Base-by-base conservation (phyloP, 2,113 vertebrate species). In the Fregata magnificens region DNA sequence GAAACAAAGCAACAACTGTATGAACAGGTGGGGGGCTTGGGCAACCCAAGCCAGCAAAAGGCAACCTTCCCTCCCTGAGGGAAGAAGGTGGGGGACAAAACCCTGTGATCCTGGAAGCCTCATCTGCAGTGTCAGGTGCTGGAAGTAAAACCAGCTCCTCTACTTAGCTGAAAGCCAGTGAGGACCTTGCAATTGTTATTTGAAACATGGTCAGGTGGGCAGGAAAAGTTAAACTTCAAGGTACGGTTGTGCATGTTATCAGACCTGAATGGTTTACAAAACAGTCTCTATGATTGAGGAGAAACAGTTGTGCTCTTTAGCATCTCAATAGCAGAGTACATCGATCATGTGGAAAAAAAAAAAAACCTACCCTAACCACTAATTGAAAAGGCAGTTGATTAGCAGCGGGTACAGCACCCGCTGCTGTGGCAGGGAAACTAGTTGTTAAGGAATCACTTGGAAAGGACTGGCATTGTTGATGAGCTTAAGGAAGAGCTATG, bases 361-460 rank as follows among this genome's bases (percentile, higher is more conserved):
- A 70, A 36, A 85, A 6, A 12, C 10, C 79, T 71, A 11, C 52
- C 56, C 44, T 42, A 19, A 47, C 38, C 1, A 4, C 70, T 96
- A 95, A 95, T 81, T 91, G 96, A 73, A 94, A 59, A 1, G 69
- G 66, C 65, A 90, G 87, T 53, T 88, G 92, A 89, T 87, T 83
- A 94, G 82, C 62, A 25, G 42, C 0, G 29, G 88, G 83, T 42
- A 34, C 76, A 44, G 88, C 31, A 34, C 56, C 70, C 3, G 8
- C 67, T 81, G 65, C 25, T 6, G 0, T 34, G 61, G 26, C 47
- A 92, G 53, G 52, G 86, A 65, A 93, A 66, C 24, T 47, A 55
- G 65, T 32, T 76, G 70, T 69, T 80, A 69, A 90, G 73, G 80
- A 70, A 70, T 94, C 18, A 4, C 72, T 83, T 55, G 86, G 81